phyloP scores from a whole-genome alignment of 1,140 invertebrate genomes.

The Hormaphis cornu region DNA sequence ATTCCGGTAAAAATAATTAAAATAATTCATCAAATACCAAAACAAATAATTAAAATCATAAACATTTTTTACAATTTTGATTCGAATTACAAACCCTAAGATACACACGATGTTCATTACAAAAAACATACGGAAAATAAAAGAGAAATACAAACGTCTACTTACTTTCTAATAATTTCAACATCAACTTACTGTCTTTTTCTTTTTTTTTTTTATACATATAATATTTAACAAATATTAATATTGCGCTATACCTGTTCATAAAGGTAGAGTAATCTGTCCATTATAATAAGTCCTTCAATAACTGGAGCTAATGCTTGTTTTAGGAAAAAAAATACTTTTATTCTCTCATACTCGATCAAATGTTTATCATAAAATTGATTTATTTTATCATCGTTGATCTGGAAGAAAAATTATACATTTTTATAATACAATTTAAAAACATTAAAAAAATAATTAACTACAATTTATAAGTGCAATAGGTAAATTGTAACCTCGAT shows the following conservation, averaged over 20 bases:
- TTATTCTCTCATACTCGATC: slow-evolving; percentile 52
- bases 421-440: not conserved
- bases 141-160: too few relatives aligned
- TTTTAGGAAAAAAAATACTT: slow-evolving; percentile 72
- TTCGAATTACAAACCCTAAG: too few relatives aligned
- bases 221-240: not conserved
- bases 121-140: too few relatives aligned
- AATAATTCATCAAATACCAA: too few relatives aligned
- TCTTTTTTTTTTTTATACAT: too few relatives aligned
- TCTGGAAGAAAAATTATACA: slow-evolving; percentile 41
- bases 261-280: slow-evolving; percentile 68
- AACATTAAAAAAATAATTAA: not conserved
- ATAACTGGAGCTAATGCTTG: slow-evolving; percentile 70
- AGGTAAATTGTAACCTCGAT: slow-evolving; percentile 17
- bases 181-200: too few relatives aligned
- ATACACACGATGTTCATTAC: too few relatives aligned
- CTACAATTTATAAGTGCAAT: not conserved
- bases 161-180: too few relatives aligned
- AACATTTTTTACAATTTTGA: too few relatives aligned
- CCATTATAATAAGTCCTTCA: slow-evolving; percentile 73
- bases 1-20: too few relatives aligned
- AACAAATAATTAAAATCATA: too few relatives aligned
- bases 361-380: slow-evolving; percentile 45
- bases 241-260: slow-evolving; percentile 48
- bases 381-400: slow-evolving; percentile 46